Evolutionary conservation across 2,888 invertebrate genomes (phyloP), one percentile per base, ranked within the genome.

Genomic region (Chirona hameri): DNA sequence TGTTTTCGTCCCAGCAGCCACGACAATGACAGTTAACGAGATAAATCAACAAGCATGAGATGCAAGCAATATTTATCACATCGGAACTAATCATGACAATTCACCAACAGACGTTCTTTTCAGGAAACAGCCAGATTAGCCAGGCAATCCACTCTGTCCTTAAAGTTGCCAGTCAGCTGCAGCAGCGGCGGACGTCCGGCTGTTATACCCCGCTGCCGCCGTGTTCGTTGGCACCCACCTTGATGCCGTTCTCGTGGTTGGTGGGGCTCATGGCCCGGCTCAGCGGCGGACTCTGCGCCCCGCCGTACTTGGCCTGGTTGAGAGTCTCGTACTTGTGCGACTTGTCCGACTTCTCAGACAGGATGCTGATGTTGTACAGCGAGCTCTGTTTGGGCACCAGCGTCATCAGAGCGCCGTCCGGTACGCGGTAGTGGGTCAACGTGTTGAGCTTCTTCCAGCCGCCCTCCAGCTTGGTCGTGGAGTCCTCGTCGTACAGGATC

Each of bases 361-460:
- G 92, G 87, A 97, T 96, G 85, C 96, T 96, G 86, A 97, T 91
- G 90, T 98, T 98, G 89, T 97, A 97, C 87, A 97, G 95, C 85
- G 97, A 97, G 87, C 95, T 95, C 83, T 87, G 86, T 90, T 97
- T 97, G 82, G 97, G 96, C 86, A 98, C 96, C 88, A 99, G 91
- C 88, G 96, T 98, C 85, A 99, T 91, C 86, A 93, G 94, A 84
- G 97, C 98, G 85, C 96, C 94, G 89, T 99, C 98, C 85, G 95
- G 96, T 85, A 98, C 90, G 89, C 89, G 93, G 89, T 99, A 99
- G 89, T 99, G 99, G 88, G 96, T 95, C 84, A 99, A 91, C 82
- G 98, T 98, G 88, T 99, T 99, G 84, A 97, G 91, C 88, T 97
- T 94, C 88, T 97, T 97, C 97, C 97, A 99, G 89, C 98, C 98